Percentiles rank a stretch among this genome's conserved stretches.
Conservation (phyloP, 2,888 invertebrate genomes). For the Malthinus flaveolus region DNA sequence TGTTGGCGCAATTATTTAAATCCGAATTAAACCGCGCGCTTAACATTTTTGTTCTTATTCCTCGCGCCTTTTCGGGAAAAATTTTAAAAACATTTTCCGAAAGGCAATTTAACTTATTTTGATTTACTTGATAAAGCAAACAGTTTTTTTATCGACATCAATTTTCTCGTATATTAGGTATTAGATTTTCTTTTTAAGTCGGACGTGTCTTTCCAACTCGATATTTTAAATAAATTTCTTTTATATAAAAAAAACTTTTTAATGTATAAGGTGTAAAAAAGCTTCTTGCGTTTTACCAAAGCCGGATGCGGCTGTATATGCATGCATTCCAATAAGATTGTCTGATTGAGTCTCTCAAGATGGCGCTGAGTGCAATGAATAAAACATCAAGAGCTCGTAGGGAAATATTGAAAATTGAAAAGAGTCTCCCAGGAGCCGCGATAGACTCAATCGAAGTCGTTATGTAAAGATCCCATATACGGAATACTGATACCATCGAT, state of each 20-base stretch:
- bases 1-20: background rate
- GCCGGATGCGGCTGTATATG: slow-evolving; percentile 49
- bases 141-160: too few relatives aligned
- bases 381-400: slow-evolving; percentile 57
- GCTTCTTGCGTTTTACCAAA: slow-evolving; percentile 19
- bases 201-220: too few relatives aligned
- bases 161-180: too few relatives aligned
- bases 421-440: slow-evolving; percentile 52
- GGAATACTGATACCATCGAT: slow-evolving; percentile 45
- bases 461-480: slow-evolving; percentile 49
- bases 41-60: background rate
- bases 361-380: slow-evolving; percentile 57
- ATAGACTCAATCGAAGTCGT: slow-evolving; percentile 54
- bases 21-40: background rate
- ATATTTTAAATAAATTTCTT: too few relatives aligned
- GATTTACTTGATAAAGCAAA: too few relatives aligned
- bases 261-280: slow-evolving; percentile 15
- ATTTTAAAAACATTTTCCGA: too few relatives aligned
- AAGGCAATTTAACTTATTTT: too few relatives aligned
- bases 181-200: too few relatives aligned
- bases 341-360: slow-evolving; percentile 56
- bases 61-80: too few relatives aligned
- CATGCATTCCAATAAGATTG: slow-evolving; percentile 55
- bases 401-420: slow-evolving; percentile 58
- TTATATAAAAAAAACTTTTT: background rate